These are phyloP conservation scores for Glyptemys insculpta DNA, from an alignment of 2,797 vertebrate genomes.

Conservation along the genomic window DNA sequence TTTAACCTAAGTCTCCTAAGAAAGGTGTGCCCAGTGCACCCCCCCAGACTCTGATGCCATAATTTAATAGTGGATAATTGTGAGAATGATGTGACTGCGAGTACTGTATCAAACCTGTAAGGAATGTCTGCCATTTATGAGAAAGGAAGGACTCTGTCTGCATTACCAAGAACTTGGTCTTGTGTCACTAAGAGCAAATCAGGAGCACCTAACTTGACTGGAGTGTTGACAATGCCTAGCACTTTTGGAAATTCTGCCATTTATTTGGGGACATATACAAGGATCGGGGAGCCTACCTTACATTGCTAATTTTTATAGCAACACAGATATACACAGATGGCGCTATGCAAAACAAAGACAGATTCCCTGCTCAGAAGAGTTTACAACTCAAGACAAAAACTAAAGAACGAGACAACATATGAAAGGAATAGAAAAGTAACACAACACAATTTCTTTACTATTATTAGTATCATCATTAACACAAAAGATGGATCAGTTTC, in stretches of 20 bases:
- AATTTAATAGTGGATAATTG: background rate
- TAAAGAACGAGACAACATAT: background rate
- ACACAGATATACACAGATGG: background rate
- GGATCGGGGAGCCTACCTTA: background rate
- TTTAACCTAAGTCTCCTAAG: background rate
- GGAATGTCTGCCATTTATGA: background rate
- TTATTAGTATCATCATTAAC: too few species aligned
- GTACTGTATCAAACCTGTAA: background rate
- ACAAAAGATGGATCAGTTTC: too few species aligned
- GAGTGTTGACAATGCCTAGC: constrained; percentile 5
- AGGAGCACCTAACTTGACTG: background rate
- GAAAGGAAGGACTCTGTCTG: background rate
- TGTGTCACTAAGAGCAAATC: background rate
- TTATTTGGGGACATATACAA: background rate
- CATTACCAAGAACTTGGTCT: background rate
- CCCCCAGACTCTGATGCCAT: background rate
- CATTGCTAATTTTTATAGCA: background rate
- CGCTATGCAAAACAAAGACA: background rate
- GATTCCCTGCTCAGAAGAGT: background rate
- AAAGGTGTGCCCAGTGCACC: background rate
- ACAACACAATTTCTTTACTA: too few species aligned
- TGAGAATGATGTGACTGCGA: background rate
- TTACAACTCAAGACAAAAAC: background rate
- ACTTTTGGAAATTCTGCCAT: constrained; percentile 7
- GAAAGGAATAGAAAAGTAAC: too few species aligned